Percentiles rank a stretch among this genome's conserved stretches.
Conservation (phyloP, 2,797 vertebrate genomes). For the Xenopus petersii region DNA sequence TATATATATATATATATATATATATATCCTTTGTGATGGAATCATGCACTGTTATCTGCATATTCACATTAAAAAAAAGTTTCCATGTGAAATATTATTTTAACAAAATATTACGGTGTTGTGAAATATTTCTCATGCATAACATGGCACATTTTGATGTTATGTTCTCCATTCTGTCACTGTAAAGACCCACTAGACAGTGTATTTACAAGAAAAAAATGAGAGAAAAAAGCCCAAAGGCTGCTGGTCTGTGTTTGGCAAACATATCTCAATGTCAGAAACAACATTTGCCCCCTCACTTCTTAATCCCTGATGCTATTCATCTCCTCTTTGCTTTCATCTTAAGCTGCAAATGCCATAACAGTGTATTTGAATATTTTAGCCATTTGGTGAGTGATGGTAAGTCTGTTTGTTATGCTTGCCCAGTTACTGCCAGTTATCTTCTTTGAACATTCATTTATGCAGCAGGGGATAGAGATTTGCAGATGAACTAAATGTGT, state of each 20-base stretch:
- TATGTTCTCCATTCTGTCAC: background rate
- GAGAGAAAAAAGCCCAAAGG: background rate
- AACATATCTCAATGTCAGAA: conserved; percentile 12
- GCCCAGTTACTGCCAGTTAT: conserved; percentile 25
- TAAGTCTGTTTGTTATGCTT: conserved; percentile 8
- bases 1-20: too few species aligned
- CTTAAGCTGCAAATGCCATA: conserved; percentile 15
- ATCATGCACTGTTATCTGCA: too few species aligned
- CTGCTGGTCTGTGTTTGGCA: conserved; percentile 7
- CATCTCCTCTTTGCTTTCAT: conserved; percentile 9
- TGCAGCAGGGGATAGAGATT: conserved; percentile 28
- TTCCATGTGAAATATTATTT: background rate
- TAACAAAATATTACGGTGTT: conserved; percentile 15
- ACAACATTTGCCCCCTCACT: conserved; percentile 3
- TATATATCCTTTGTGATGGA: too few species aligned
- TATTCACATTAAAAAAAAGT: too few species aligned
- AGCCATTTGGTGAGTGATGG: conserved; percentile 32
- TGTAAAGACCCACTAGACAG: background rate
- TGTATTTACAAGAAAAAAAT: background rate
- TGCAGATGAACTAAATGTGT: conserved; percentile 36
- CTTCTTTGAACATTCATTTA: conserved; percentile 31
- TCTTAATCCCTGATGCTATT: conserved; percentile 16
- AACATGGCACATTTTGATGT: background rate
- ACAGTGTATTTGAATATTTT: conserved; percentile 30
- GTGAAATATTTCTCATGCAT: background rate